A percentile compares a stretch with the other conserved stretches of the same genome.
Evolutionary conservation across 2,113 vertebrate species (phyloP).

Genomic region (Rhineura floridana): DNA sequence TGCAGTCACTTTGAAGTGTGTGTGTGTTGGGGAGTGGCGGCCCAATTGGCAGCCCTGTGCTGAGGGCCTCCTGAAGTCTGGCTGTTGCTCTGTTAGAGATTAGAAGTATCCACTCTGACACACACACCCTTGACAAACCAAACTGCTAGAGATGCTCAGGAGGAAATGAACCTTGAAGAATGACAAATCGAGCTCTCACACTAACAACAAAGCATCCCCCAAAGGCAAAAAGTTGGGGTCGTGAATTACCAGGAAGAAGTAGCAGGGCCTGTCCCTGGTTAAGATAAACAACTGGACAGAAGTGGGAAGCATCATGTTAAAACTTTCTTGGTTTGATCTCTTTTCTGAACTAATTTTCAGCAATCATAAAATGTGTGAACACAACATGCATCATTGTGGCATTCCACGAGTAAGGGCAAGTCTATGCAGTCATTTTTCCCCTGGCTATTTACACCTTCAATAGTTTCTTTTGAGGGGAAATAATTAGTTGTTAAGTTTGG

Average conservation of each 20-base stretch:
- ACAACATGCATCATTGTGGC: background rate
- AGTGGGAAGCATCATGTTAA: background rate
- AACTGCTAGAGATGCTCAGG: no score
- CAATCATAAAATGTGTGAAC: background rate
- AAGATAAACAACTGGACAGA: background rate
- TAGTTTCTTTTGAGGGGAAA: constrained; percentile 1
- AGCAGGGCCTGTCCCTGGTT: background rate
- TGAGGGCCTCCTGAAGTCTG: no score
- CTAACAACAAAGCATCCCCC: background rate
- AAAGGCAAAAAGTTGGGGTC: background rate
- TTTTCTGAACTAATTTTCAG: constrained; percentile 26
- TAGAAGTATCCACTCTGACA: no score
- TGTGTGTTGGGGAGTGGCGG: no score
- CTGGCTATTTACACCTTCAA: background rate
- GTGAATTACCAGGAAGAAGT: background rate
- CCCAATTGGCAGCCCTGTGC: no score
- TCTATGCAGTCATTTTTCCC: background rate
- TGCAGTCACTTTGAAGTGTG: no score
- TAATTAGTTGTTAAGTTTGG: background rate
- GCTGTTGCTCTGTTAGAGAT: no score
- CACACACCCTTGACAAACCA: no score
- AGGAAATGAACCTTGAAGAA: no score
- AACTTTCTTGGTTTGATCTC: constrained; percentile 7
- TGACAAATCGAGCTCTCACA: no score
- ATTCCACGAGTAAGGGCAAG: background rate